Percentiles rank a stretch among this genome's conserved stretches.
These are phyloP conservation scores for Maccullochella peelii DNA, from an alignment of 2,113 vertebrate genomes.

Conservation along the genomic window DNA sequence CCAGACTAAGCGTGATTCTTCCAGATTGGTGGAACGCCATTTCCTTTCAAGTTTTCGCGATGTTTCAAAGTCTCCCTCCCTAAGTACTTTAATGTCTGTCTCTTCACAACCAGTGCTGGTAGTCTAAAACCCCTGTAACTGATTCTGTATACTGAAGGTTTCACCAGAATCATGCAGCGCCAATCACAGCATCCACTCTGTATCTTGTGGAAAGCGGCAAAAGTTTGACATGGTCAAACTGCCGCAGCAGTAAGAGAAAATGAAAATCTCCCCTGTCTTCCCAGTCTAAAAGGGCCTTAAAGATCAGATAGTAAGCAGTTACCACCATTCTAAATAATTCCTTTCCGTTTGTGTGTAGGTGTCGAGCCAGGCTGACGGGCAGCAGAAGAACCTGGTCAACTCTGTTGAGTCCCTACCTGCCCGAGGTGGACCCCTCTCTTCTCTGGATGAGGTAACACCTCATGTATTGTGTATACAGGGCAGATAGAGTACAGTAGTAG, in stretches of 20 bases:
- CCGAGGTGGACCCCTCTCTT: constrained; percentile 87
- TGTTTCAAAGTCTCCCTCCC: background rate
- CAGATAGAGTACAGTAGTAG: background rate
- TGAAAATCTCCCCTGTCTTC: background rate
- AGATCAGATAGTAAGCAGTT: background rate
- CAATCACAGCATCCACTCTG: background rate
- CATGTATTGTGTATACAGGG: background rate
- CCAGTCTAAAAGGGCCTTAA: too few species aligned
- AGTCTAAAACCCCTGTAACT: background rate
- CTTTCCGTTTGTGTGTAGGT: constrained; percentile 77
- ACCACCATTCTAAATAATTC: background rate
- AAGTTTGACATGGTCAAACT: background rate
- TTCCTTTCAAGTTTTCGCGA: too few species aligned
- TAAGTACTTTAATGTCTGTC: background rate
- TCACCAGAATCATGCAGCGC: background rate
- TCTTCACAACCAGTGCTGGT: background rate
- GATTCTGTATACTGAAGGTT: background rate
- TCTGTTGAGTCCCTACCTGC: constrained; percentile 90
- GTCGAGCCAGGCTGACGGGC: constrained; percentile 89
- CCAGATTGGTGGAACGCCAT: too few species aligned
- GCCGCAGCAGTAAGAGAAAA: too few species aligned
- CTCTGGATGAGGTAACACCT: constrained; percentile 83
- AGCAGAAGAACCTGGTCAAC: constrained; percentile 90
- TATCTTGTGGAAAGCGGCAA: background rate
- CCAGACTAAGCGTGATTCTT: too few species aligned